These are phyloP conservation scores for Andinoacara biseriatus DNA, from an alignment of 2,113 vertebrate species.

Conservation along the genomic window DNA sequence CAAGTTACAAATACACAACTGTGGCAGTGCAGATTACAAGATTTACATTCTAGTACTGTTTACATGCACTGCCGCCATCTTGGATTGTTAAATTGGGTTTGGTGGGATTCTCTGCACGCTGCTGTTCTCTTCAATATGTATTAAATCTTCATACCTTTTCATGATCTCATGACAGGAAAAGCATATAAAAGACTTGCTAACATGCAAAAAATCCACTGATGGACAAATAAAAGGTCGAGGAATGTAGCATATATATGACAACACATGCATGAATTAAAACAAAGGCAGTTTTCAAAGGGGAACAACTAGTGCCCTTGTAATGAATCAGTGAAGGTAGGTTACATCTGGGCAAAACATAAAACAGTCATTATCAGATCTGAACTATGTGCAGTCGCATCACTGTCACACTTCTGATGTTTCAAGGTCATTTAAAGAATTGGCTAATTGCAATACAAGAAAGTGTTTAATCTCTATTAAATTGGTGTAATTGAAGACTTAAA, in stretches of 20 bases:
- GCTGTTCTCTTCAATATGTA: too few relatives aligned
- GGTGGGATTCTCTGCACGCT: not conserved
- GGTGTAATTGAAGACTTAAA: conserved; percentile 20
- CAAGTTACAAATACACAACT: too few relatives aligned
- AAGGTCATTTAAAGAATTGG: not conserved
- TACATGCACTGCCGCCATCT: not conserved
- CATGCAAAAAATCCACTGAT: too few relatives aligned
- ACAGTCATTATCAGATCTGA: not conserved
- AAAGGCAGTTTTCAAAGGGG: not conserved
- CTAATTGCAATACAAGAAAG: not conserved
- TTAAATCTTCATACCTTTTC: too few relatives aligned
- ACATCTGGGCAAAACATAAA: not conserved
- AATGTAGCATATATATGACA: not conserved
- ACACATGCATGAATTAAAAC: not conserved
- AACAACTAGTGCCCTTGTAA: not conserved
- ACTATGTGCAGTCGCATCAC: not conserved
- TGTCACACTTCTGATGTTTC: not conserved
- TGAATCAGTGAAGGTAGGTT: not conserved
- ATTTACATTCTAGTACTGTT: not conserved
- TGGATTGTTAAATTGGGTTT: not conserved
- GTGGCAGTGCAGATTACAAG: too few relatives aligned
- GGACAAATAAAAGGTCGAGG: not conserved
- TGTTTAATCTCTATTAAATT: not conserved
- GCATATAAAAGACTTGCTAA: not conserved
- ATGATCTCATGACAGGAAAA: too few relatives aligned